A percentile compares a stretch with the other conserved stretches of the same genome.
Conservation (phyloP, 2,113 vertebrate genomes). For the Siphamia tubifer region DNA sequence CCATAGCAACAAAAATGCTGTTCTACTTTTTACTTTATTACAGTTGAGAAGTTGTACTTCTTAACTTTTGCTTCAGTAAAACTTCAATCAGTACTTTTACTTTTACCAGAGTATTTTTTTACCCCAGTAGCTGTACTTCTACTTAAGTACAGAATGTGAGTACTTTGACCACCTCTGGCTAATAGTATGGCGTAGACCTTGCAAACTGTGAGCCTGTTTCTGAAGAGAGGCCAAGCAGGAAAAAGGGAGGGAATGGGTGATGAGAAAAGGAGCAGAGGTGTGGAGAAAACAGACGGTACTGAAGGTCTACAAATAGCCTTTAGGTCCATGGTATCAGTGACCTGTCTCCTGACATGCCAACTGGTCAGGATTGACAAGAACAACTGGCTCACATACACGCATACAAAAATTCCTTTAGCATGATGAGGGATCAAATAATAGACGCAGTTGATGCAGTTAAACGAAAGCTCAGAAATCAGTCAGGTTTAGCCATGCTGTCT, state of each 20-base stretch:
- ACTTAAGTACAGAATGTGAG: too few relatives aligned
- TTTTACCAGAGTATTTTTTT: too few relatives aligned
- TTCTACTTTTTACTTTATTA: too few relatives aligned
- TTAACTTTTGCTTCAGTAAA: too few relatives aligned
- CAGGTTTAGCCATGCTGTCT: background rate
- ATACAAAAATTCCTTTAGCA: constrained; percentile 51
- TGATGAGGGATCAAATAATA: constrained; percentile 66
- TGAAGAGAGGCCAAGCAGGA: background rate
- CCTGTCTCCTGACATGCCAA: constrained; percentile 57
- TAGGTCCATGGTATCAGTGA: constrained; percentile 58
- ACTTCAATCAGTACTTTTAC: too few relatives aligned
- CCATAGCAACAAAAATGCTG: too few relatives aligned
- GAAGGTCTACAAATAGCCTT: constrained; percentile 65
- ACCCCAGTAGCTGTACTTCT: too few relatives aligned
- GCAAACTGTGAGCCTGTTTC: too few relatives aligned
- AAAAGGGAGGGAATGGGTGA: background rate
- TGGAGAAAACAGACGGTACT: background rate
- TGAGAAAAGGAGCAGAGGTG: background rate
- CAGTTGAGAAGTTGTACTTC: too few relatives aligned
- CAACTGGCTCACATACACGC: constrained; percentile 68
- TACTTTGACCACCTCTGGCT: too few relatives aligned
- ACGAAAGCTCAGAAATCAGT: background rate
- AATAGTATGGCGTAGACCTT: too few relatives aligned
- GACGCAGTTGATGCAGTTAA: background rate
- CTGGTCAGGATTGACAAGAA: constrained; percentile 73